Evolutionary conservation across 2,113 vertebrate genomes (phyloP).

Genomic region (Fukomys damarensis): DNA sequence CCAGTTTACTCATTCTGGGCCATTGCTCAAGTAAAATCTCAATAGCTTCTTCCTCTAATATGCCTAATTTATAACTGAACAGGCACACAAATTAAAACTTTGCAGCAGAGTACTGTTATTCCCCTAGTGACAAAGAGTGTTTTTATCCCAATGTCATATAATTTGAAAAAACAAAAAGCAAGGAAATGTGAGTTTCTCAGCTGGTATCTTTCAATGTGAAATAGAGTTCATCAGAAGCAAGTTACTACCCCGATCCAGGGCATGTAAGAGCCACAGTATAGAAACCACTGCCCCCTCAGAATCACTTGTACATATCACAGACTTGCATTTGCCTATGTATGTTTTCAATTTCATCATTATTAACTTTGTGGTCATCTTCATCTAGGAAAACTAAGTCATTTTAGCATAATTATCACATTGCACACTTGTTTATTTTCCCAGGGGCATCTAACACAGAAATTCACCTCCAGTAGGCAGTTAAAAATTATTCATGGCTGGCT

Average conservation of each 20-base stretch:
- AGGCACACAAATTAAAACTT: background rate
- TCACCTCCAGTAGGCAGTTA: background rate
- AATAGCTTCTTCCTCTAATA: background rate
- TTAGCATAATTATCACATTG: background rate
- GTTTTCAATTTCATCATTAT: background rate
- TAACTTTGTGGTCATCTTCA: background rate
- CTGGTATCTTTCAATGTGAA: background rate
- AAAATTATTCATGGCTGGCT: conserved; percentile 51
- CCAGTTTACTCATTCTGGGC: background rate
- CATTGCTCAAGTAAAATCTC: background rate
- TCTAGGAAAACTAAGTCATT: background rate
- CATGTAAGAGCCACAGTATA: background rate
- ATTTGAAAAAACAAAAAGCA: background rate
- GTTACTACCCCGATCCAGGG: background rate
- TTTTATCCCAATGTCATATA: background rate
- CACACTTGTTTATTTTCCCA: background rate
- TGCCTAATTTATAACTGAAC: background rate
- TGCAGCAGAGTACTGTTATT: background rate
- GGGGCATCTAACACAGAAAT: background rate
- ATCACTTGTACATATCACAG: background rate
- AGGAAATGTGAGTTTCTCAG: background rate
- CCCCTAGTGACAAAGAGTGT: background rate
- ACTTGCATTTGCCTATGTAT: background rate
- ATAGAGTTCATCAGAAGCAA: background rate
- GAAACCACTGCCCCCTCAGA: background rate